A percentile compares a stretch with the other conserved stretches of the same genome.
Evolutionary conservation across 2,797 vertebrate genomes (phyloP).

Genomic region (Hemitrygon akajei): DNA sequence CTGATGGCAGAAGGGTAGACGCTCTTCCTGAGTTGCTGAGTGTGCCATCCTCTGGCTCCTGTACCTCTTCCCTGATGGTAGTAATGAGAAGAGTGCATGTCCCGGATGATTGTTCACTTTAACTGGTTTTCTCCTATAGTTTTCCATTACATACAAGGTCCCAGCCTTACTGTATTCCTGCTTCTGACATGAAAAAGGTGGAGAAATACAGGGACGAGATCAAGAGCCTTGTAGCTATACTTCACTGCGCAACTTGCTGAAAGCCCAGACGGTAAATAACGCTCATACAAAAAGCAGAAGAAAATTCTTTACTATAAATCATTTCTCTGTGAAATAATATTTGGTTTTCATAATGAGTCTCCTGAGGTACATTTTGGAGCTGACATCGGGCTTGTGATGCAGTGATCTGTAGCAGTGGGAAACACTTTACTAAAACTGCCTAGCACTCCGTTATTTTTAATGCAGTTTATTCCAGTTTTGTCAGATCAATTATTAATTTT

Average conservation of each 20-base stretch:
- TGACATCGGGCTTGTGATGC: slow-evolving; percentile 72
- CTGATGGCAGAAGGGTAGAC: too few relatives aligned
- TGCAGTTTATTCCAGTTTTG: slow-evolving; percentile 36
- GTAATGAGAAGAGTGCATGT: too few relatives aligned
- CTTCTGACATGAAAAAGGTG: background rate
- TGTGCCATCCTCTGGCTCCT: too few relatives aligned
- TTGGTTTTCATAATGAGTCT: slow-evolving; percentile 79
- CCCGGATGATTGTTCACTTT: background rate
- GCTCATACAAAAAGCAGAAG: slow-evolving; percentile 50
- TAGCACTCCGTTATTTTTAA: slow-evolving; percentile 55
- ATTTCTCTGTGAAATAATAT: slow-evolving; percentile 81
- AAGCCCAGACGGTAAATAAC: slow-evolving; percentile 69
- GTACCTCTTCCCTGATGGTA: too few relatives aligned
- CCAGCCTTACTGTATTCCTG: background rate
- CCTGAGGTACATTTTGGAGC: slow-evolving; percentile 72
- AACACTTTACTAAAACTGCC: slow-evolving; percentile 65
- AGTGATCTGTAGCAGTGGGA: slow-evolving; percentile 69
- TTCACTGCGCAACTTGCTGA: slow-evolving; percentile 24
- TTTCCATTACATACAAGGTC: slow-evolving; percentile 6
- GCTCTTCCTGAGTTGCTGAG: too few relatives aligned
- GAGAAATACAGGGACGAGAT: slow-evolving; percentile 20
- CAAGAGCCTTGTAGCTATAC: slow-evolving; percentile 24
- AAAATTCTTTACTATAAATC: slow-evolving; percentile 79
- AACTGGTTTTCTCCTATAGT: background rate
- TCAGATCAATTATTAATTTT: slow-evolving; percentile 39